Conservation (phyloP, 92 coral and sea anemone species). For the Siderastrea radians region DNA sequence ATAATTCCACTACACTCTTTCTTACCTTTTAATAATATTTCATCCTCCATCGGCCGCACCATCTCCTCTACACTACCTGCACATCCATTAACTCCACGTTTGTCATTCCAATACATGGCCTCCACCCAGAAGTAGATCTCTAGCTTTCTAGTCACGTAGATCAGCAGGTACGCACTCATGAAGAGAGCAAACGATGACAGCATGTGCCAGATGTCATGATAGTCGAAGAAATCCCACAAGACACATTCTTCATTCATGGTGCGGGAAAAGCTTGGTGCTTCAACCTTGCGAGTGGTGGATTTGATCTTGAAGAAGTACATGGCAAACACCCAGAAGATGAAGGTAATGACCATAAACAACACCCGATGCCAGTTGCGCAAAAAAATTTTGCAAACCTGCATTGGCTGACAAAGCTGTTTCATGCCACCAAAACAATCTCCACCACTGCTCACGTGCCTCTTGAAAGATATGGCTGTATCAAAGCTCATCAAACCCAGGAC, state of each 20-base stretch:
- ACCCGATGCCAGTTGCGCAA: conserved; percentile 76
- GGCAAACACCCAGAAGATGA: conserved; percentile 95
- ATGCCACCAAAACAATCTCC: conserved; percentile 13
- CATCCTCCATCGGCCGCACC: not conserved
- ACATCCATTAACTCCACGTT: not conserved
- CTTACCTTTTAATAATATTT: conserved; percentile 17
- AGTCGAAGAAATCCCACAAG: conserved; percentile 96
- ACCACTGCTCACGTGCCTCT: conserved; percentile 4
- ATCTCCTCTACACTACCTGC: not conserved
- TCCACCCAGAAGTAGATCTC: conserved; percentile 82
- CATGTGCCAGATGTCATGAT: conserved; percentile 99
- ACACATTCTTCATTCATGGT: conserved; percentile 84
- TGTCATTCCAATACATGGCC: conserved; percentile 61
- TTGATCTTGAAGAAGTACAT: conserved; percentile 92
- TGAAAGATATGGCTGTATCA: conserved; percentile 52
- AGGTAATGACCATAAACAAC: conserved; percentile 59
- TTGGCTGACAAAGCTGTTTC: conserved; percentile 27
- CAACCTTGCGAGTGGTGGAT: conserved; percentile 84
- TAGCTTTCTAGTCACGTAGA: conserved; percentile 81
- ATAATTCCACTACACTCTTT: not conserved
- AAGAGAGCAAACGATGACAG: conserved; percentile 93
- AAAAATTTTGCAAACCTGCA: not conserved
- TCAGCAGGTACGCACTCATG: conserved; percentile 89
- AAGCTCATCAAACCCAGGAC: conserved; percentile 78
- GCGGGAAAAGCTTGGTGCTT: conserved; percentile 84